Conservation (phyloP, 2,113 vertebrate species). For the Platysternon megacephalum region DNA sequence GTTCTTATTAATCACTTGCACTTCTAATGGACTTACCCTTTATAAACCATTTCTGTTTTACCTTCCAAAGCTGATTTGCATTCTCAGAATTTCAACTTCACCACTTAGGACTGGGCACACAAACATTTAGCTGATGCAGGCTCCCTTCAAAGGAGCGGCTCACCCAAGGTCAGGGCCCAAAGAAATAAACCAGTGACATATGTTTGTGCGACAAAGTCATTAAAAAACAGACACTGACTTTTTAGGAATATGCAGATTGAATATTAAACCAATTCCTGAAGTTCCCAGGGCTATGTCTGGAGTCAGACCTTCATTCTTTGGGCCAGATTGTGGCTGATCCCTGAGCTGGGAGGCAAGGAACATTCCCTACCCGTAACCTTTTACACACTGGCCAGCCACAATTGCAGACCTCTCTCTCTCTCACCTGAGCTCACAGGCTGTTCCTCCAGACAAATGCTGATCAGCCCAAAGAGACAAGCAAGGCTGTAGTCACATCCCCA, state of each 20-base stretch:
- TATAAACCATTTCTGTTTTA: not conserved
- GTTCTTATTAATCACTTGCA: not conserved
- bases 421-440: not conserved
- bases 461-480: not conserved
- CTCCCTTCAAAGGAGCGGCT: not conserved
- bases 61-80: not conserved
- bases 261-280: not conserved
- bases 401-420: not conserved
- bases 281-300: not conserved
- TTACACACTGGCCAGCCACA: not conserved
- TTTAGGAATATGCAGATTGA: not conserved
- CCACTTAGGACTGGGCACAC: not conserved
- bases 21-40: not conserved
- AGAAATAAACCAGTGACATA: not conserved
- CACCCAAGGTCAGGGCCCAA: not conserved
- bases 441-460: not conserved
- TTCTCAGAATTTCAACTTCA: not conserved
- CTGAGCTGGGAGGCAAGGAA: not conserved
- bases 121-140: not conserved
- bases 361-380: not conserved
- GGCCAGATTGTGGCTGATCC: not conserved
- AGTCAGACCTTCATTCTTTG: not conserved
- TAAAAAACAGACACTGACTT: not conserved
- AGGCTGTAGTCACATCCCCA: not conserved
- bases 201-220: not conserved